Evolutionary conservation across 2,797 vertebrate species (phyloP).

Genomic region (Gadopsis bispinosus): DNA sequence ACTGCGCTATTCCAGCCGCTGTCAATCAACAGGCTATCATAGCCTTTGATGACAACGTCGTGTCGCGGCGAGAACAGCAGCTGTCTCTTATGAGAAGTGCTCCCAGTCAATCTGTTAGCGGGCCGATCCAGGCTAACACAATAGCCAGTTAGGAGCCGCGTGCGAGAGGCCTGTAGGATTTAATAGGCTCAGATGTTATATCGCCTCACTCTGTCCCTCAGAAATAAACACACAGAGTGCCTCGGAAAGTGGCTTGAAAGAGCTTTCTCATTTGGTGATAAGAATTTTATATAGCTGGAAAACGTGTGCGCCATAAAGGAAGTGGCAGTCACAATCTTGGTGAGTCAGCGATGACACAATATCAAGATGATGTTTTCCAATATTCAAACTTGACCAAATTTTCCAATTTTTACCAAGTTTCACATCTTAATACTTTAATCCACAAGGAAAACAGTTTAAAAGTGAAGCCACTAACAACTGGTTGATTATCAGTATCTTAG

Average conservation of each 20-base stretch:
- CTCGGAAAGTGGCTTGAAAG: constrained; percentile 42
- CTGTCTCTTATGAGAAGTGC: constrained; percentile 85
- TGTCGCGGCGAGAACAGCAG: constrained; percentile 82
- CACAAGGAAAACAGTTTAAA: not conserved
- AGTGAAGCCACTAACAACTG: not conserved
- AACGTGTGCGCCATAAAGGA: constrained; percentile 21
- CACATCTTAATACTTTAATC: not conserved
- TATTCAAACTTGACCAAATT: not conserved
- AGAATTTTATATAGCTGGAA: constrained; percentile 38
- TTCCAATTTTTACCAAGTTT: not conserved
- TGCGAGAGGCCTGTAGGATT: constrained; percentile 72
- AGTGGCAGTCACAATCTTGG: constrained; percentile 24
- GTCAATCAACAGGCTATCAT: constrained; percentile 85
- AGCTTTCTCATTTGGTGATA: constrained; percentile 44
- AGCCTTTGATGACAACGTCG: constrained; percentile 81
- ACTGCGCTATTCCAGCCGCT: constrained; percentile 69
- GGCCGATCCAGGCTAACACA: constrained; percentile 79
- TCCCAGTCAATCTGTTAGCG: constrained; percentile 83
- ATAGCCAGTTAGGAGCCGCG: constrained; percentile 74
- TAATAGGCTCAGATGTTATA: constrained; percentile 76
- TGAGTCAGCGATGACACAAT: constrained; percentile 13
- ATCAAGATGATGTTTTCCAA: not conserved
- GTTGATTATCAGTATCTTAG: not conserved
- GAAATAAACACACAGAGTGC: constrained; percentile 61
- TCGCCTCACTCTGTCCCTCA: constrained; percentile 43